Evolutionary conservation across 2,797 vertebrate genomes (phyloP), one percentile per base, ranked within the genome.

Genomic region (Harpagifer antarcticus): DNA sequence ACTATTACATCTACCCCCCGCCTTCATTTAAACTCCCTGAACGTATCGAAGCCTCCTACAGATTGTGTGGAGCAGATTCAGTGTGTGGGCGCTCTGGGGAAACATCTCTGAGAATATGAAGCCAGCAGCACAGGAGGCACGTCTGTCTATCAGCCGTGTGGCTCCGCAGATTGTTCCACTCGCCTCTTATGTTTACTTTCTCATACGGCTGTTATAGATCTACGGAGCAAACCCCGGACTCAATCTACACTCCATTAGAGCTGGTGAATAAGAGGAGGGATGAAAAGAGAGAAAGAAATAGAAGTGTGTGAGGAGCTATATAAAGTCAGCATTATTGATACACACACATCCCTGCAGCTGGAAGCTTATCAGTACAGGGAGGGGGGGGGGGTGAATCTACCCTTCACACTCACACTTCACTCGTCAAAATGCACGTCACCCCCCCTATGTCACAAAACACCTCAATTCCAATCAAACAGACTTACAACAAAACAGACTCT

Each of bases 181-280:
- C 37, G 8, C 54, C 74, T 79, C 71, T 64, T 40, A 2, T 62
- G 81, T 69, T 85, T 71, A 63, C 76, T 82, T 78, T 82, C 65
- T 78, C 78, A 72, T 78, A 5, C 42, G 52, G 58, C 72, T 48
- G 68, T 74, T 80, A 87, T 84, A 72, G 88, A 88, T 88, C 79
- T 81, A 7, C 23, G 4, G 42, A 69, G 64, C 3, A 14, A 80
- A 43, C 68, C 12, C 62, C 27, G 5, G 10, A 49, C 63, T 86
- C 91, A 88, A 90, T 92, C 88, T 93, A 42, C 87, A 86, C 91
- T 90, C 88, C 86, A 88, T 92, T 93, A 94, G 81, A 68, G 89
- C 50, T 49, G 5, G 68, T 78, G 74, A 72, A 85, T 79, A 84
- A 85, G 77, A 85, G 58, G 75, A 44, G 69, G 81, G 74, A 84